These are phyloP conservation scores for Sipha flava DNA, from an alignment of 1,140 invertebrate species.

Conservation along the genomic window DNA sequence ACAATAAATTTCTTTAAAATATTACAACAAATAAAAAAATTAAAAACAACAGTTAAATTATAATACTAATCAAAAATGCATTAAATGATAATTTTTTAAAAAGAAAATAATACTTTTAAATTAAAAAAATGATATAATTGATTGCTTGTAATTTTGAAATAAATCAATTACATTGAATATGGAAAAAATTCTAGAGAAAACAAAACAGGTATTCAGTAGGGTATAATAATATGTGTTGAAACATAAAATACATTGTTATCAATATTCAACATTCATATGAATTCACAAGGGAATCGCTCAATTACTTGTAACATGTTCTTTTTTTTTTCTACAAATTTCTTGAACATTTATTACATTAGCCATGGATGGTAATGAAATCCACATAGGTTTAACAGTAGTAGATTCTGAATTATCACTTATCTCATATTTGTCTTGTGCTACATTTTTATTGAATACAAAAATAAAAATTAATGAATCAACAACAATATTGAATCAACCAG, in stretches of 20 bases:
- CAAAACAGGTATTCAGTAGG: not conserved
- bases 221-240: not conserved
- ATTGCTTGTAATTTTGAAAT: too few relatives aligned
- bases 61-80: too few relatives aligned
- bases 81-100: too few relatives aligned
- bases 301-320: not conserved
- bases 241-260: not conserved
- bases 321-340: not conserved
- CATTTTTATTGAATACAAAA: not conserved
- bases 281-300: not conserved
- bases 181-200: not conserved
- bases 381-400: not conserved
- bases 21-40: too few relatives aligned
- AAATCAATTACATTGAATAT: not conserved
- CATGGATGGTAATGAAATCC: not conserved
- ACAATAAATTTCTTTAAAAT: too few relatives aligned
- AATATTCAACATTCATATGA: not conserved
- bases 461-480: not conserved
- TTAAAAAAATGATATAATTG: too few relatives aligned
- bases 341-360: not conserved
- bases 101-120: too few relatives aligned
- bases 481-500: too few relatives aligned
- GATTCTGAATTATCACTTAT: not conserved
- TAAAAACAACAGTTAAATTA: too few relatives aligned
- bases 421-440: not conserved